Evolutionary conservation across 2,797 vertebrate genomes (phyloP).

Genomic region (Silurus aristotelis): DNA sequence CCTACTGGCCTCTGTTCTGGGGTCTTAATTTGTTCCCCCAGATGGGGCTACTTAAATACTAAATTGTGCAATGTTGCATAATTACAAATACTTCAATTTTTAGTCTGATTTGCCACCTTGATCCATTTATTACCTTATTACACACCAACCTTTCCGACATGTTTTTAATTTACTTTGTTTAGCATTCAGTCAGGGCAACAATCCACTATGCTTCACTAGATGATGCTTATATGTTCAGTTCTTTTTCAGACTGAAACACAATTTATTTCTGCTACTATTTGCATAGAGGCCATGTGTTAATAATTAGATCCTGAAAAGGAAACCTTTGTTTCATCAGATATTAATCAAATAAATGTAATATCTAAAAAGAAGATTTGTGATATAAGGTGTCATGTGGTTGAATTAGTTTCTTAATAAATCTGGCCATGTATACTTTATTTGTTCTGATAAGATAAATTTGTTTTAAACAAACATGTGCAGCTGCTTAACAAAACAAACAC

Average conservation of each 20-base stretch:
- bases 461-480: too few species aligned
- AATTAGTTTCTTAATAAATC: neutral
- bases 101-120: neutral
- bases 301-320: neutral
- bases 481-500: too few species aligned
- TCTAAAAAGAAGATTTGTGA: neutral
- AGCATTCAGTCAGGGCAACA: neutral
- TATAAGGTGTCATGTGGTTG: neutral
- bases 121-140: neutral
- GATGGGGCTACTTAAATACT: too few species aligned
- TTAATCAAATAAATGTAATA: neutral
- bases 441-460: too few species aligned
- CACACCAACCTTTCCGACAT: neutral
- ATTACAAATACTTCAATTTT: too few species aligned
- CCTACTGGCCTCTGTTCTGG: too few species aligned
- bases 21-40: too few species aligned
- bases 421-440: too few species aligned
- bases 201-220: neutral
- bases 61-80: too few species aligned
- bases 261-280: neutral
- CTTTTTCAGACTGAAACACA: neutral
- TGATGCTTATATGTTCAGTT: neutral
- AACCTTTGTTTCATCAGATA: neutral
- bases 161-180: neutral
- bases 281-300: neutral